Base-by-base conservation (phyloP, 2,113 vertebrate genomes). In the Nycticorax nycticorax region DNA sequence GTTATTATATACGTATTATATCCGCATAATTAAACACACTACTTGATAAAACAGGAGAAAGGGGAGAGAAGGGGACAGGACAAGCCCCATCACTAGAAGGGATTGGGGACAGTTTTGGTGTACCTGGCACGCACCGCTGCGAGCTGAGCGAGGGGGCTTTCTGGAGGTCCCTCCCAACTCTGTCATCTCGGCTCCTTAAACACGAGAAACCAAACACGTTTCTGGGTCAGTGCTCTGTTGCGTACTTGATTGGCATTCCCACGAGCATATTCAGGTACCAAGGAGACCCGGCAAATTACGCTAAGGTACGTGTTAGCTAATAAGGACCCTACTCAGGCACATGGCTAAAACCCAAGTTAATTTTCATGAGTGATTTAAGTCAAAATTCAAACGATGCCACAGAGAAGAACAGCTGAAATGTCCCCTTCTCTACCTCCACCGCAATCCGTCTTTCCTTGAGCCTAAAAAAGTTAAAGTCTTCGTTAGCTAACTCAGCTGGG, bases 271-370 rank as follows among this genome's bases (percentile, higher is more conserved):
- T 6, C 52, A 12, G 37, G 39, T 39, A 53, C 67, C 71, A 37
- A 69, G 50, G 15, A 57, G 56, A 43, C 13, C 35, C 45, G 47
- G n/a, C 11, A 48, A 48, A 21, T 52, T 30, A 27, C 2, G 32
- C 18, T 14, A 26, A 12, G 59, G 12, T 30, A 14, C 0, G 0
- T 10, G 26, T 21, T 10, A 33, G 57, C 50, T 43, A 5, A 43
- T 55, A 26, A 62, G 67, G 60, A 35, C 30, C 19, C 39, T 5
- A 16, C 47, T 16, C 62, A 35, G 62, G 39, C 39, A 39, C 11
- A 2, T 3, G 5, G 27, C 22, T 30, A 56, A 63, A 74, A 17
- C 23, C 33, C 23, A 39, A 33, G 12, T 19, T 67, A 6, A 26
- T 39, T 32, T 39, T 37, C 64, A 52, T 52, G 15, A 30, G 9